Conservation (phyloP, 2,113 vertebrate species). For the Osmerus eperlanus region DNA sequence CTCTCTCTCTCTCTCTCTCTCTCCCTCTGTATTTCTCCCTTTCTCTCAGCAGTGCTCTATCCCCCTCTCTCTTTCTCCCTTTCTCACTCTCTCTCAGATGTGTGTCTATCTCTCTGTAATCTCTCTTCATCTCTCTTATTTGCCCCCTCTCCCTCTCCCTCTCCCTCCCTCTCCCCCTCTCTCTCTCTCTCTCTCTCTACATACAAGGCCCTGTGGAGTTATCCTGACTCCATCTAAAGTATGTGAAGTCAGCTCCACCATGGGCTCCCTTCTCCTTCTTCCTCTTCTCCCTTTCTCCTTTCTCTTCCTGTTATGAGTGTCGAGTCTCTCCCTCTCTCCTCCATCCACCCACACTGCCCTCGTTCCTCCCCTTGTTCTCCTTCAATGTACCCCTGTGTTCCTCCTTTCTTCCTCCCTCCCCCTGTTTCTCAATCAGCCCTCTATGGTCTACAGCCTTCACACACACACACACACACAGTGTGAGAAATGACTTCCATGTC, state of each 20-base stretch:
- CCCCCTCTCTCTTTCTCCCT: background rate
- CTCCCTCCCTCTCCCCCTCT: background rate
- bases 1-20: too few species aligned
- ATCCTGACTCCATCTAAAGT: background rate
- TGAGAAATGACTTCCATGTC: slow-evolving; percentile 50
- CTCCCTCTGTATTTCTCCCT: too few species aligned
- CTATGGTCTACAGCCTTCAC: slow-evolving; percentile 34
- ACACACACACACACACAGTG: background rate
- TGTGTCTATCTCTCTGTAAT: too few species aligned
- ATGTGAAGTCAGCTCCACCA: background rate
- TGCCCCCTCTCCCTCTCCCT: background rate
- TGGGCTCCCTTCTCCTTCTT: background rate
- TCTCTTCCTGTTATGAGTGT: background rate
- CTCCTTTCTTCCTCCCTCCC: slow-evolving; percentile 24
- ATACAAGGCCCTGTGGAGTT: background rate
- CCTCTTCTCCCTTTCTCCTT: background rate
- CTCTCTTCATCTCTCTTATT: too few species aligned
- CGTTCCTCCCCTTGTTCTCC: slow-evolving; percentile 20
- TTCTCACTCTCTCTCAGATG: background rate
- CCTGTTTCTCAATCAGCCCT: slow-evolving; percentile 53
- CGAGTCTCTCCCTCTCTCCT: slow-evolving; percentile 26
- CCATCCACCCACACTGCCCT: background rate
- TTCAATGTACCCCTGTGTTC: slow-evolving; percentile 58
- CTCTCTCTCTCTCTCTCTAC: background rate
- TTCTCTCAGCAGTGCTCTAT: background rate